Evolutionary conservation across 1,140 invertebrate genomes (phyloP), one percentile per base, ranked within the genome.

Genomic region (Eubasilissa regina): DNA sequence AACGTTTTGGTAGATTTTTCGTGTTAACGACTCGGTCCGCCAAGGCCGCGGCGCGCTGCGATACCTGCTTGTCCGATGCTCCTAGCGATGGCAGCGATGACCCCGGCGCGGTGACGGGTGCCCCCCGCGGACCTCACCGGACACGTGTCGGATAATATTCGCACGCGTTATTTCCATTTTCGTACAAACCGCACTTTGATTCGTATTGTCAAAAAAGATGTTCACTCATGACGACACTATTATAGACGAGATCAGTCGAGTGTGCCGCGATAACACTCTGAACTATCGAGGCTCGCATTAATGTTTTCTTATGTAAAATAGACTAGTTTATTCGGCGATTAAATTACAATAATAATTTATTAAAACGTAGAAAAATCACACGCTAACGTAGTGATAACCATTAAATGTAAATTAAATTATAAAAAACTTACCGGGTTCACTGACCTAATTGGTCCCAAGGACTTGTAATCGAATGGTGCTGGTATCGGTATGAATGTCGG

Each of bases 381-480:
- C 60, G 60, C 60, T 43, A 64, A 35, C 60, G 35, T 25, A 43
- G 13, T 43, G 60, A 64, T 64, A 64, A 64, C 19, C 60, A 3
- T 25, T 25, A 43, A 25, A 64, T 13, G 13, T 64, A 25, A 25
- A 13, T n/a, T 17, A 64, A 64, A 64, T 8, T 25, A 64, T 25
- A 35, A 64, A 58, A n/a, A 64, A 64, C 19, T 35, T 43, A 43
- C 60, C 60, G 60, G 60, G 60, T 64, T 64, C 60, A 35, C 35
- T 25, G 60, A 64, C 60, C 35, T 25, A 64, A 64, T 64, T 64
- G 60, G 60, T 64, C 35, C 35, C 60, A 64, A 64, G 60, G 60
- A 64, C 60, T 64, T 43, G 11, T 44, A 25, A 25, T 1, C 13
- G 19, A 64, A 64, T 64, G 35, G 60, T 64, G 35, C 35, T 25